phyloP scores from a whole-genome alignment of 2,888 invertebrate genomes.

The Autographa pulchrina region DNA sequence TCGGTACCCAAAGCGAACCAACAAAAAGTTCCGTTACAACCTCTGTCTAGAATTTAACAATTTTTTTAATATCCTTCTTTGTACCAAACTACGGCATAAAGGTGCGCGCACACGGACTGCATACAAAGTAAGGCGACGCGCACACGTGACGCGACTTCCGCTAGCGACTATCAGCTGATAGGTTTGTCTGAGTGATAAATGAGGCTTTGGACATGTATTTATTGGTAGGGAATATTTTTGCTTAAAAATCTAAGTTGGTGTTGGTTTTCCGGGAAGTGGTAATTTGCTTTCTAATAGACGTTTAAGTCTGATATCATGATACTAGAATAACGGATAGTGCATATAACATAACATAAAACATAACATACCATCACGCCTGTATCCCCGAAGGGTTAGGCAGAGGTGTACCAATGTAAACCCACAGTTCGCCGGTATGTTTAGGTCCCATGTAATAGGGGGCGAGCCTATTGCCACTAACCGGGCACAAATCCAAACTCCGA shows the following conservation, averaged over 20 bases:
- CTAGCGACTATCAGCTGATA: constrained; percentile 63
- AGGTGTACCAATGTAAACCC: no score
- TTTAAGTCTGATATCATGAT: no score
- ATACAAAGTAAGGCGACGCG: constrained; percentile 73
- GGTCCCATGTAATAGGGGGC: no score
- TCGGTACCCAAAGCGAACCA: background rate
- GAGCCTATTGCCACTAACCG: no score
- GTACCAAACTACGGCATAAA: constrained; percentile 60
- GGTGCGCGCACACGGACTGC: constrained; percentile 59
- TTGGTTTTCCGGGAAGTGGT: background rate
- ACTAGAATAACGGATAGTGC: no score
- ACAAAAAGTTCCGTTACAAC: constrained; percentile 39
- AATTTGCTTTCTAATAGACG: background rate
- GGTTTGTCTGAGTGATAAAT: constrained; percentile 52
- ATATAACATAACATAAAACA: no score
- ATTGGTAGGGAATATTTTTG: constrained; percentile 21
- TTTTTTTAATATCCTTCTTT: constrained; percentile 52
- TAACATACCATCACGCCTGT: no score
- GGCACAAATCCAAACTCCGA: no score
- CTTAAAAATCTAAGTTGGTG: background rate
- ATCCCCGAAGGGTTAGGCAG: no score
- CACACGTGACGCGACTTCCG: constrained; percentile 83
- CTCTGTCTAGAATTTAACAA: constrained; percentile 22
- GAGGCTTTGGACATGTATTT: constrained; percentile 34
- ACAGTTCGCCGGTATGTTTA: no score